Evolutionary conservation across 2,888 invertebrate species (phyloP).

Genomic region (Cephus pygmeus): DNA sequence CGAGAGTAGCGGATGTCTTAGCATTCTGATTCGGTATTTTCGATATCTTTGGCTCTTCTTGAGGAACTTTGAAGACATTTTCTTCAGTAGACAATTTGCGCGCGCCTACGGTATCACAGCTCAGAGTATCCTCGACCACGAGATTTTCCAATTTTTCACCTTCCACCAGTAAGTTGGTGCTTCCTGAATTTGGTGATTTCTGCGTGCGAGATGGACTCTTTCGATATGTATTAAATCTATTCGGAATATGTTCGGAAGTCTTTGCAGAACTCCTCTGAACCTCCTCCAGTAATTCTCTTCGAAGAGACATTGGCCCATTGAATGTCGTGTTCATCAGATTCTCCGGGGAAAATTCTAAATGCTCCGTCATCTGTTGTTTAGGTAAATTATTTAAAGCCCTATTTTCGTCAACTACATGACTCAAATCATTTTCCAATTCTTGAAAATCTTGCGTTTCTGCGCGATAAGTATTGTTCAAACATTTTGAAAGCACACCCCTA

Average conservation of each 20-base stretch:
- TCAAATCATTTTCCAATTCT: neutral
- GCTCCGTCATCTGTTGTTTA: neutral
- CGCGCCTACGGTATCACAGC: neutral
- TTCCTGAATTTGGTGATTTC: slow-evolving; percentile 7
- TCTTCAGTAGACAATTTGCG: neutral
- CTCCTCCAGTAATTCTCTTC: slow-evolving; percentile 48
- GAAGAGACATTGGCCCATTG: slow-evolving; percentile 35
- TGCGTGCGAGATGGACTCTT: slow-evolving; percentile 11
- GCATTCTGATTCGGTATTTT: neutral
- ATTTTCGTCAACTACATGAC: neutral
- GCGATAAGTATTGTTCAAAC: neutral
- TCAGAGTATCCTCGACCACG: neutral
- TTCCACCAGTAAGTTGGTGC: slow-evolving; percentile 15
- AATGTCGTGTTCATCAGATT: slow-evolving; percentile 31
- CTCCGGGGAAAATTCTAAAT: neutral
- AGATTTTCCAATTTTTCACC: neutral
- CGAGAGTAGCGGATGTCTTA: slow-evolving; percentile 4
- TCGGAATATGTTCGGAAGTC: slow-evolving; percentile 40
- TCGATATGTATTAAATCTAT: slow-evolving; percentile 13
- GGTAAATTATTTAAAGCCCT: neutral
- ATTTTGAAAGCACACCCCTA: neutral
- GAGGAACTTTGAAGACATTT: slow-evolving; percentile 11
- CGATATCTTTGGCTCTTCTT: slow-evolving; percentile 19
- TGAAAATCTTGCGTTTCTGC: neutral
- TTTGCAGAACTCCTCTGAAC: slow-evolving; percentile 38